A percentile compares a stretch with the other conserved stretches of the same genome.
Evolutionary conservation across 2,797 vertebrate species (phyloP).

Genomic region (Taenioides sp.): DNA sequence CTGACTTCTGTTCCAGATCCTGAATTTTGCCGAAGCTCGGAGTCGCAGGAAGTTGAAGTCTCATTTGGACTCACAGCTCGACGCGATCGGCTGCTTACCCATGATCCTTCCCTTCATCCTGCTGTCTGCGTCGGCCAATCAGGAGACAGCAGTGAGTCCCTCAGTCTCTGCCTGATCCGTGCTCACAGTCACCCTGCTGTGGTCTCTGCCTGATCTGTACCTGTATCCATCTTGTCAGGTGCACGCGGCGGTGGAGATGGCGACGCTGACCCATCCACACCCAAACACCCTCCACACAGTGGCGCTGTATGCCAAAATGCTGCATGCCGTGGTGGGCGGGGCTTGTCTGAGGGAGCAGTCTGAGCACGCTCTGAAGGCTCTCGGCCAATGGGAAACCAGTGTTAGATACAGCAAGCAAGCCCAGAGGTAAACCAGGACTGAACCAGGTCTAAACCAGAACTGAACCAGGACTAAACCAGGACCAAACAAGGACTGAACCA

Average conservation of each 20-base stretch:
- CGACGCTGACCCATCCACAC: constrained; percentile 73
- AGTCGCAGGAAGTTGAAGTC: constrained; percentile 33
- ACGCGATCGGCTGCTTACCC: constrained; percentile 73
- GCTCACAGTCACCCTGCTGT: not conserved
- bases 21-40: constrained; percentile 69
- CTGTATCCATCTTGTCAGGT: constrained; percentile 48
- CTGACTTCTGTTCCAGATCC: constrained; percentile 42
- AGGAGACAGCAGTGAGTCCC: constrained; percentile 64
- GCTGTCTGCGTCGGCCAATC: constrained; percentile 62
- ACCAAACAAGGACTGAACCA: not conserved
- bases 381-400: constrained; percentile 63
- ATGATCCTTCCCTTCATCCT: constrained; percentile 70
- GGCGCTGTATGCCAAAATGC: constrained; percentile 53
- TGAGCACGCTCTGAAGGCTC: constrained; percentile 52
- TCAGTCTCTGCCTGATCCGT: not conserved
- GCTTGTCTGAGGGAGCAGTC: constrained; percentile 57
- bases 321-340: constrained; percentile 67
- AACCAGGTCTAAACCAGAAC: not conserved
- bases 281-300: constrained; percentile 55
- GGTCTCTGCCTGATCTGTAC: not conserved
- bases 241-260: constrained; percentile 58
- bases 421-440: constrained; percentile 40
- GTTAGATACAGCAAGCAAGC: constrained; percentile 56
- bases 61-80: constrained; percentile 62
- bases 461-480: not conserved